Evolutionary conservation across 1,140 invertebrate genomes (phyloP), one percentile per base, ranked within the genome.

Genomic region (Solenopsis invicta): DNA sequence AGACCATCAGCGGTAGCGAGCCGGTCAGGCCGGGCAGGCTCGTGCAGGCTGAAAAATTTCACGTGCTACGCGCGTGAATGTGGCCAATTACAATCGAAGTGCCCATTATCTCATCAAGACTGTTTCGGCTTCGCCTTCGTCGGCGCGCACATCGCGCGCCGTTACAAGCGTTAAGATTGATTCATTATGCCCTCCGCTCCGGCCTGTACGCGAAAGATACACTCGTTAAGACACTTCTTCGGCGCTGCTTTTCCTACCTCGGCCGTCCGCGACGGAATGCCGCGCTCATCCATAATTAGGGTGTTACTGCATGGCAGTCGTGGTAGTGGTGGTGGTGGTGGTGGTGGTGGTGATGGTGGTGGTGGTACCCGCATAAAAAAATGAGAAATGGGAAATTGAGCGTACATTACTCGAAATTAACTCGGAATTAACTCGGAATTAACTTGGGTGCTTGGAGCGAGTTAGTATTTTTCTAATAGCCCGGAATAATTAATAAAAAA

Each of bases 41-140:
- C 64, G 72, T 80, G 81, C 86, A 75, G 86, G 54, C 88, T 87
- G 86, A 86, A 91, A 91, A 92, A 92, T 91, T 91, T 89, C 72
- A 90, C n/a, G n/a, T 87, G 89, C 85, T 92, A 84, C 74, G 67
- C 78, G 56, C 52, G 37, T 81, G 61, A 91, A 77, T 76, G 82
- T 80, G 61, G 78, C 87, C 90, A 88, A 91, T 90, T 88, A 91
- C 76, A 61, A 81, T 90, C n/a, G 77, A 88, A 88, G 75, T 85
- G 66, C 75, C 62, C 71, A 56, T 59, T 87, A 87, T 81, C 54
- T 76, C 66, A 66, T 86, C 54, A 82, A 59, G 52, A 82, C 86
- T 81, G 61, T 87, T 74, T 54, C 64, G 78, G 80, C 80, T 75
- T 75, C 41, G 75, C 75, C 71, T 77, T 77, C 24, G 80, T 61